Base-by-base conservation (phyloP, 2,888 invertebrate genomes). In the Keiferia lycopersicella region DNA sequence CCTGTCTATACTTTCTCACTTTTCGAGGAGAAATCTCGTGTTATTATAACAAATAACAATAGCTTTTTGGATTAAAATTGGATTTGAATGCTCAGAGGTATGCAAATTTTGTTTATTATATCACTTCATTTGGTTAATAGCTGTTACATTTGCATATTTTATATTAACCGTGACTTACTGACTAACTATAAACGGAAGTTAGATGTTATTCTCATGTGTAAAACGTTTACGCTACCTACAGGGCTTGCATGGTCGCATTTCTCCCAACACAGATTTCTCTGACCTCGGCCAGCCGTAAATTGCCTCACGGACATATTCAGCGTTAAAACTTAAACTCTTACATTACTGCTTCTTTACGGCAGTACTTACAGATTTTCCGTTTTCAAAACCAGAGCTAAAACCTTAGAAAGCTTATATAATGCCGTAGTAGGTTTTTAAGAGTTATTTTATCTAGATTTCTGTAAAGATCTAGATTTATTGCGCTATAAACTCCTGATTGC, bases 201-300 rank as follows among this genome's bases (percentile, higher is more conserved):
- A 2, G 16, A 34, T 6, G n/a, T n/a, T 56, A 12, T 56, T 34
- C n/a, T 30, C n/a, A 34, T 16, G 16, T 8, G 14, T 22, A 26
- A 11, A 22, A 53, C 22, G 56, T 10, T 10, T 26, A 14, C 7
- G 26, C 34, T 16, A n/a, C n/a, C 34, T 56, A 56, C 7, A 26
- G 56, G 56, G 14, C 56, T n/a, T 16, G 56, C 26, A 10, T 34
- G 34, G 45, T 26, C 41, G 50, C 38, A 58, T 58, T 63, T 58
- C 63, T 50, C 50, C 20, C 30, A 26, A 11, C 20, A 50, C 34
- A 12, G 50, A 63, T 63, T 63, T 63, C 63, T 50, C 59, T 38
- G 39, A 59, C 50, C 59, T 51, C 18, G 14, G 50, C 18, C 26
- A 18, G 63, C 38, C 38, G 59, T 63, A 59, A 48, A 59, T 18